phyloP scores from a whole-genome alignment of 53 echinoderm and acorn worm genomes.

The Echinarachnius parma region DNA sequence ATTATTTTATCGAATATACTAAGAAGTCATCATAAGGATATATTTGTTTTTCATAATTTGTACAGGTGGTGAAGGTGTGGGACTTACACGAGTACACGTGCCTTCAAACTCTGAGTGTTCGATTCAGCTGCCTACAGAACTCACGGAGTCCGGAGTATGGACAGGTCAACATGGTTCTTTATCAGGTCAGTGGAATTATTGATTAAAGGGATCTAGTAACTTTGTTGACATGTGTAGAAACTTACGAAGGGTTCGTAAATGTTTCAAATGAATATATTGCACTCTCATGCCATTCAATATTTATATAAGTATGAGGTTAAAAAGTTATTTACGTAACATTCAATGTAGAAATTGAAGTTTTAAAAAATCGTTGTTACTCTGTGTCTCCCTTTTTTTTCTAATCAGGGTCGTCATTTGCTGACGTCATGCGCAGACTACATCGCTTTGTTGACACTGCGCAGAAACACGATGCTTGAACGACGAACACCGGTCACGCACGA shows the following conservation, averaged over 20 bases:
- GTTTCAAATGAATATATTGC: too few species aligned
- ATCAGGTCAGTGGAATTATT: slow-evolving; percentile 41
- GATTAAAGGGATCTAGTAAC: too few species aligned
- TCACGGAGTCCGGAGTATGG: slow-evolving; percentile 76
- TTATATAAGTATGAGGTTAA: too few species aligned
- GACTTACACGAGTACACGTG: slow-evolving; percentile 82
- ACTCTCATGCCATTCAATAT: too few species aligned
- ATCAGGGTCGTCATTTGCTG: slow-evolving; percentile 16
- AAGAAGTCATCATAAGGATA: not conserved
- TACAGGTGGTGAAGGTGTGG: slow-evolving; percentile 86
- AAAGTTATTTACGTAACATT: too few species aligned
- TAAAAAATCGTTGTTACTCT: too few species aligned
- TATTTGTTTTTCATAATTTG: slow-evolving; percentile 4
- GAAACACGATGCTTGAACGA: slow-evolving; percentile 44
- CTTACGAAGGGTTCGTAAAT: too few species aligned
- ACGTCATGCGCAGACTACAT: slow-evolving; percentile 76
- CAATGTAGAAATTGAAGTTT: too few species aligned
- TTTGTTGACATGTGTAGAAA: too few species aligned
- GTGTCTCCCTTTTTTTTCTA: not conserved
- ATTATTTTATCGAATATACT: too few species aligned
- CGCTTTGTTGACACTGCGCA: slow-evolving; percentile 61
- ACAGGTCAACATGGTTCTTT: slow-evolving; percentile 40
- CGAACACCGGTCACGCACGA: slow-evolving; percentile 68
- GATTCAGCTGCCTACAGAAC: slow-evolving; percentile 71
- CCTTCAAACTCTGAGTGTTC: slow-evolving; percentile 70